phyloP scores from a whole-genome alignment of 2,888 invertebrate genomes.

The Amiota mariae region DNA sequence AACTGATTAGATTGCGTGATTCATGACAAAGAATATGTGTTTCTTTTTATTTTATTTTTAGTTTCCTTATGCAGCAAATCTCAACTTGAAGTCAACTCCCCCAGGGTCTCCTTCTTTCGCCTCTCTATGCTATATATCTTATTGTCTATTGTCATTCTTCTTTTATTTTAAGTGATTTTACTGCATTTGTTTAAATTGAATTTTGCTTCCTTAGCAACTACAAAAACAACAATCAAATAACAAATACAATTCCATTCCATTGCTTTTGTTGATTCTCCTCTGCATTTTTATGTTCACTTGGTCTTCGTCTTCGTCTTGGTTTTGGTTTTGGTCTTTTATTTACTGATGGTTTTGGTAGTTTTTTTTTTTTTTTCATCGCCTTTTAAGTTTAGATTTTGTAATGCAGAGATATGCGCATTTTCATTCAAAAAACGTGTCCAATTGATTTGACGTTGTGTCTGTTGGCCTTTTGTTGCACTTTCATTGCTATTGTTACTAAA shows the following conservation, averaged over 20 bases:
- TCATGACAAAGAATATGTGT: slow-evolving; percentile 29
- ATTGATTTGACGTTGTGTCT: slow-evolving; percentile 55
- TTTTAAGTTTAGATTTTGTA: slow-evolving; percentile 11
- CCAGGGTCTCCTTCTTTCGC: not conserved
- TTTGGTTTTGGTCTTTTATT: not conserved
- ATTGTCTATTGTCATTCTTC: slow-evolving; percentile 17
- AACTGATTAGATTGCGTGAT: slow-evolving; percentile 39
- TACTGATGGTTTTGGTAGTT: too few relatives aligned
- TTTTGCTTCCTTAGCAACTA: slow-evolving; percentile 32
- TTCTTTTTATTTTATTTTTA: slow-evolving; percentile 29
- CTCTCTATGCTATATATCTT: not conserved
- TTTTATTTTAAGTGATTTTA: slow-evolving; percentile 15
- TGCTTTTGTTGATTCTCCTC: slow-evolving; percentile 8
- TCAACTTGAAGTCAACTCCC: slow-evolving; percentile 28
- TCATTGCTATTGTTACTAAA: slow-evolving; percentile 26
- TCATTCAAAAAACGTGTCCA: slow-evolving; percentile 50
- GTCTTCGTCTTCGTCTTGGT: not conserved
- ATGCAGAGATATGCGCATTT: slow-evolving; percentile 29
- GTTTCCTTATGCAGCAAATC: slow-evolving; percentile 17
- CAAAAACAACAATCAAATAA: not conserved
- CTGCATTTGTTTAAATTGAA: slow-evolving; percentile 44
- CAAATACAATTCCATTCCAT: too few relatives aligned
- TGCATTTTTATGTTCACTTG: not conserved
- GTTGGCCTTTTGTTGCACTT: slow-evolving; percentile 25
- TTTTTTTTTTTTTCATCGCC: not conserved